Evolutionary conservation across 2,113 vertebrate species (phyloP), one percentile per base, ranked within the genome.

Genomic region (Origma solitaria): DNA sequence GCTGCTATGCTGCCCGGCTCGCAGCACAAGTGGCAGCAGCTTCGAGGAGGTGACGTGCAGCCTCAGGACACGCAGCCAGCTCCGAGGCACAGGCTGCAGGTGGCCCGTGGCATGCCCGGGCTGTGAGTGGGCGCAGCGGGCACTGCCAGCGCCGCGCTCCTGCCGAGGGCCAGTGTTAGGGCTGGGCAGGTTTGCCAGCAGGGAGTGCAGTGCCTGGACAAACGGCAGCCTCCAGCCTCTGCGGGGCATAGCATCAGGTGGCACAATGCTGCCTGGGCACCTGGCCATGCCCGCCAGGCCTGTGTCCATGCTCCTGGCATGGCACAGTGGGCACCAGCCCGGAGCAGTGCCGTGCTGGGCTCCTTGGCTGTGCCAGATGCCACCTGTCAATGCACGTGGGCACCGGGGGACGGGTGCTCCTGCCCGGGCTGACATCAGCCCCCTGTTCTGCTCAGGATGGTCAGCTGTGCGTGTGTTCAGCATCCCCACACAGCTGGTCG

Each of bases 231-330:
- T 60, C 51, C 35, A 18, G 37, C 12, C 58, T 28, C 83, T 11
- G 33, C 0, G 1, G 64, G 4, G n/a, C 76, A 44, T 22, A 51
- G 78, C 82, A 61, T 18, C 28, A 5, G 68, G 71, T 24, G 11
- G 80, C 64, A 66, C 7, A 2, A 0, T 1, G 2, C 37, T 76
- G 57, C 44, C 31, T 5, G 1, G 82, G 47, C 49, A 2, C 9
- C 35, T n/a, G 6, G 72, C 18, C 2, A 21, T 53, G 82, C 62
- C 21, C 4, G 0, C 44, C 68, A 60, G 81, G 64, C 44, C 80
- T 15, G 27, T 37, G 58, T 35, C 56, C 1, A 0, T 20, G 61
- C 53, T 64, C 33, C 49, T 0, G 0, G 22, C 0, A 1, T 10
- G 61, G 77, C 54, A 77, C 50, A 4, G 94, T 0, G 4, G 61